Evolutionary conservation across 2,797 vertebrate species (phyloP), one percentile per base, ranked within the genome.

Genomic region (Epinephelus coioides): DNA sequence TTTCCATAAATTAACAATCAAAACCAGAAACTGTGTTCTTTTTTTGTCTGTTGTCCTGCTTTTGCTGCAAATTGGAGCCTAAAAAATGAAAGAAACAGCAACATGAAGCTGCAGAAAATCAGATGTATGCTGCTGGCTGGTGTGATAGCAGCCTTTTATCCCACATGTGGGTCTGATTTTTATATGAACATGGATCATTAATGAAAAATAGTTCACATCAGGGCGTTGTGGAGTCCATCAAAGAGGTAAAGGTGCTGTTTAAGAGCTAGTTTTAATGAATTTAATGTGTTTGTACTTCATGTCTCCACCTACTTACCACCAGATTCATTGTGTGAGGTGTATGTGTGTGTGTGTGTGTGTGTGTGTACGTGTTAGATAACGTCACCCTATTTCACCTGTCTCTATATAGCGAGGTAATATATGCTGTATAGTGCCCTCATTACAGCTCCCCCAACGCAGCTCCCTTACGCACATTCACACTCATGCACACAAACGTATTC

Each of bases 191-290:
- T 55, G 30, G 61, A 76, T 85, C 82, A 75, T 79, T 67, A 72
- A 71, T 69, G 40, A 68, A 62, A 62, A 60, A 30, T 18, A 66
- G 80, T 83, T 82, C 66, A 72, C 49, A 71, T 78, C 25, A 69
- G 49, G 49, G 27, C 70, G 51, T 60, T 47, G 76, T 73, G 50
- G 78, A 73, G 67, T 62, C 66, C 30, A 79, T 82, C 57, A 86
- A 50, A 50, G 46, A 65, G 57, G 27, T 76, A 82, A 83, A 81
- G 57, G 44, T 30, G 34, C 27, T 50, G 30, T 80, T 34, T 73
- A 66, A 53, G 30, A 66, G 34, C 6, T 34, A 8, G 34, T 34
- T 34, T 34, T 34, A 60, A 84, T 79, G 2, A 27, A 63, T 73
- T 69, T 34, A 11, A 27, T 77, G 38, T 70, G 71, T 69, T 66